These are phyloP conservation scores for Radopholus similis DNA, from an alignment of 1,140 invertebrate species.

Conservation along the genomic window DNA sequence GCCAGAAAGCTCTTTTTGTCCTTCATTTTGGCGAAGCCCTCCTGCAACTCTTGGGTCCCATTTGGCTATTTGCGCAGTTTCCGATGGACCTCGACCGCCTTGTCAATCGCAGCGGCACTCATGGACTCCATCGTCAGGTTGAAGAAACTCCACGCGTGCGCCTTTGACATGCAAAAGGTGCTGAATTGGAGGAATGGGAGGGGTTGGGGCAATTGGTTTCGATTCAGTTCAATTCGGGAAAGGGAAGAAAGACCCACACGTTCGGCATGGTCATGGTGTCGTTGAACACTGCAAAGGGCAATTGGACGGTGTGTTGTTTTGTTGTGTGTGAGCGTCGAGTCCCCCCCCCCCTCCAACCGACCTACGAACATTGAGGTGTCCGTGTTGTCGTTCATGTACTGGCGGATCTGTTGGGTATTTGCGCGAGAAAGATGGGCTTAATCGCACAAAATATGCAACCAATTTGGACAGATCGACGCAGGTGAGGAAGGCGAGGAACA, in stretches of 20 bases:
- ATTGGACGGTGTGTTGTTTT: too few species aligned
- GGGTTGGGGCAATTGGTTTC: neutral
- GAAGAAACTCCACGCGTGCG: slow-evolving; percentile 42
- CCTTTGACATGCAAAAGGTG: slow-evolving; percentile 38
- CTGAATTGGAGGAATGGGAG: neutral
- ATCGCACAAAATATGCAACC: neutral
- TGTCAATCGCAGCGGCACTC: neutral
- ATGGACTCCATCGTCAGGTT: slow-evolving; percentile 17
- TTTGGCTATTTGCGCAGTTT: neutral
- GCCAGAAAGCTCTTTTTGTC: slow-evolving; percentile 27
- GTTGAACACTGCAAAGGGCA: slow-evolving; percentile 17
- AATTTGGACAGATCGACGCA: slow-evolving; percentile 5
- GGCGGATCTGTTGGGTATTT: slow-evolving; percentile 6
- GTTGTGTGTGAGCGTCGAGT: too few species aligned
- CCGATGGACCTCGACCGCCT: neutral
- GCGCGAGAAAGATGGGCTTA: neutral
- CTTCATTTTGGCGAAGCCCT: slow-evolving; percentile 22
- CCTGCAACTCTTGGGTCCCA: neutral
- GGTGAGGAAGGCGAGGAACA: slow-evolving; percentile 10
- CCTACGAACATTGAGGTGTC: slow-evolving; percentile 21
- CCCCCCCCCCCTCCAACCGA: too few species aligned
- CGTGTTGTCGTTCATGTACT: slow-evolving; percentile 18
- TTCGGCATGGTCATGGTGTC: slow-evolving; percentile 30
- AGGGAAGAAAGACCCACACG: too few species aligned
- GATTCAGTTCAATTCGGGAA: too few species aligned